These are phyloP conservation scores for Drosophila parvula DNA, from an alignment of 1,140 invertebrate species.

Conservation along the genomic window DNA sequence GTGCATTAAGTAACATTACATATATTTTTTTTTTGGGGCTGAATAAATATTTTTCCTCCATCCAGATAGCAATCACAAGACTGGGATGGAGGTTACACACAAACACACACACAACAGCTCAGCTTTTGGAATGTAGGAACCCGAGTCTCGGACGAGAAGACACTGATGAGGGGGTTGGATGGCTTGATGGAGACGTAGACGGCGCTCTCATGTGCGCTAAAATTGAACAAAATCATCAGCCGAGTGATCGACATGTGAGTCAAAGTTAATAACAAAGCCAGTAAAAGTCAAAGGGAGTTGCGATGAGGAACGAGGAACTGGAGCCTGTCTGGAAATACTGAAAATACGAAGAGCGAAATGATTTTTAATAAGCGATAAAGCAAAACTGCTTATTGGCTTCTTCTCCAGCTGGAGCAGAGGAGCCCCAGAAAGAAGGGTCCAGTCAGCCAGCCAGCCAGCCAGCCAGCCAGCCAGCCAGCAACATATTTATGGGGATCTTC, in stretches of 20 bases:
- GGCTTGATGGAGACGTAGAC: conserved; percentile 60
- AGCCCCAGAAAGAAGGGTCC: conserved; percentile 26
- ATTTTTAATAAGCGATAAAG: conserved; percentile 84
- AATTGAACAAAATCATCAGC: conserved; percentile 83
- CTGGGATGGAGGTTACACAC: conserved; percentile 35
- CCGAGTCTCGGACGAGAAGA: neutral
- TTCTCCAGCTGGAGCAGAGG: conserved; percentile 30
- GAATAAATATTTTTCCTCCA: conserved; percentile 79
- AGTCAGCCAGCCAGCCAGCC: neutral
- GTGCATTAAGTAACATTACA: conserved; percentile 50
- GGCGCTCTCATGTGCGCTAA: conserved; percentile 80
- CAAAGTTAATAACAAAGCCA: conserved; percentile 79
- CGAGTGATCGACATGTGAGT: conserved; percentile 82
- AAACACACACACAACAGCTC: conserved; percentile 26
- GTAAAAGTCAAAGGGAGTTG: conserved; percentile 20
- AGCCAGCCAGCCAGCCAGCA: conserved; percentile 16
- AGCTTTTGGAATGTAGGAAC: conserved; percentile 67
- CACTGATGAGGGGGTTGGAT: conserved; percentile 36
- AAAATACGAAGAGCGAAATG: conserved; percentile 84
- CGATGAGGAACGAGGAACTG: conserved; percentile 10
- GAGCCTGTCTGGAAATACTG: conserved; percentile 60
- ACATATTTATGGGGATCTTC: conserved; percentile 63
- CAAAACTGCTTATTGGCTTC: conserved; percentile 84
- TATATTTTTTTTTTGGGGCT: conserved; percentile 67
- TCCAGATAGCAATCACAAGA: conserved; percentile 73